phyloP scores from a whole-genome alignment of 1,140 invertebrate species.

The Limonius californicus region DNA sequence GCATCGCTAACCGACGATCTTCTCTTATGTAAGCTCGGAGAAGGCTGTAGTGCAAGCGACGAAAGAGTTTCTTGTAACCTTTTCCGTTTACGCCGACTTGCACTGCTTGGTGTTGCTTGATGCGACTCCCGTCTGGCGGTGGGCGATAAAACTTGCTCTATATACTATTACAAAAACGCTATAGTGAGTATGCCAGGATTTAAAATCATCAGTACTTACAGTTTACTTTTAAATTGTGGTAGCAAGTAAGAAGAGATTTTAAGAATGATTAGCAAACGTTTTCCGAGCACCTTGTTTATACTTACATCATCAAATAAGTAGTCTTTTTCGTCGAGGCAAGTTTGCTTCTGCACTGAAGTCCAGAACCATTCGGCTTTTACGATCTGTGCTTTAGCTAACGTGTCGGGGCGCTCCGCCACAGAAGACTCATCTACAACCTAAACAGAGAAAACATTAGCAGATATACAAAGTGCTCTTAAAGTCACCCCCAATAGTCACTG shows the following conservation, averaged over 20 bases:
- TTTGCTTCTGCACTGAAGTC: conserved; percentile 93
- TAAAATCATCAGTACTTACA: neutral
- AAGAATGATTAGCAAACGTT: neutral
- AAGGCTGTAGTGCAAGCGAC: conserved; percentile 47
- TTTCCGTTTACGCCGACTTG: conserved; percentile 67
- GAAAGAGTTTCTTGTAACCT: conserved; percentile 53
- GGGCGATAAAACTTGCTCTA: conserved; percentile 56
- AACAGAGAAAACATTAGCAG: neutral
- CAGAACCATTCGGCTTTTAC: conserved; percentile 97
- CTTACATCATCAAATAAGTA: conserved; percentile 82
- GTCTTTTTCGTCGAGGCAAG: conserved; percentile 83
- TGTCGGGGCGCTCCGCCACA: conserved; percentile 62
- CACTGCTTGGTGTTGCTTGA: conserved; percentile 48
- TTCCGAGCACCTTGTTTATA: conserved; percentile 21
- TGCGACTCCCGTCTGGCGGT: conserved; percentile 59
- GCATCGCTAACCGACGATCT: conserved; percentile 80
- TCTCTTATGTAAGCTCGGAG: conserved; percentile 64
- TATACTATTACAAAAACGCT: conserved; percentile 49
- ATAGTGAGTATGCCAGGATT: too few relatives aligned
- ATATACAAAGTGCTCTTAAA: too few relatives aligned
- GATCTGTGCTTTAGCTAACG: conserved; percentile 61
- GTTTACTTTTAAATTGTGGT: neutral
- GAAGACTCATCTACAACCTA: conserved; percentile 79
- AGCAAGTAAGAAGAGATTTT: neutral
- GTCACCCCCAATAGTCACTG: too few relatives aligned